phyloP scores from a whole-genome alignment of 2,888 invertebrate species.

The Tenthredo distinguenda region DNA sequence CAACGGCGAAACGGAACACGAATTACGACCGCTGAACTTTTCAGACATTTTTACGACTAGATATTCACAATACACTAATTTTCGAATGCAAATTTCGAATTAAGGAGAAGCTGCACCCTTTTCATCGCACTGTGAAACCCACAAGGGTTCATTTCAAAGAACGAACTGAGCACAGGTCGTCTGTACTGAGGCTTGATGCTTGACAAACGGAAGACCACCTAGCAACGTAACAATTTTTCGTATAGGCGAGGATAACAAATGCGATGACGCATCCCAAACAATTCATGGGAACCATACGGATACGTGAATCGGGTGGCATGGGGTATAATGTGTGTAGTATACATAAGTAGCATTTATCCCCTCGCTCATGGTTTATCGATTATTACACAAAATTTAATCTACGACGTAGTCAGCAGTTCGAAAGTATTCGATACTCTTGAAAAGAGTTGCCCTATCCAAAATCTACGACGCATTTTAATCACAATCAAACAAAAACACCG shows the following conservation, averaged over 20 bases:
- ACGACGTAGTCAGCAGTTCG: not conserved
- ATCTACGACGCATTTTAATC: not conserved
- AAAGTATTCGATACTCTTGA: not conserved
- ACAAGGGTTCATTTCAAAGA: not conserved
- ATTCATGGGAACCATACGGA: slow-evolving; percentile 30
- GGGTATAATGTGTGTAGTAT: not conserved
- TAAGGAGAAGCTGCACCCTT: not conserved
- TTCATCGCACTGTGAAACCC: not conserved
- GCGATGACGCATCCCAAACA: slow-evolving; percentile 39
- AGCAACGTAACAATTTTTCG: slow-evolving; percentile 47
- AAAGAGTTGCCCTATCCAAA: not conserved
- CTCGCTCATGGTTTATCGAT: not conserved
- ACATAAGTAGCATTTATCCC: not conserved
- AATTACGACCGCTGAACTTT: slow-evolving; percentile 32
- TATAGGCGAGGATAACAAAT: slow-evolving; percentile 31
- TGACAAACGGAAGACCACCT: slow-evolving; percentile 36
- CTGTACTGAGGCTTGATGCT: not conserved
- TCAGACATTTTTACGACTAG: slow-evolving; percentile 10
- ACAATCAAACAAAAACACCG: not conserved
- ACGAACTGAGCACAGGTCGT: slow-evolving; percentile 4
- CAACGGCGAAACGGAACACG: slow-evolving; percentile 18
- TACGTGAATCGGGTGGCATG: not conserved
- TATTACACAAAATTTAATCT: not conserved
- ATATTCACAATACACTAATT: not conserved
- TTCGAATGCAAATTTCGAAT: not conserved